Evolutionary conservation across 2,797 vertebrate genomes (phyloP), one percentile per base, ranked within the genome.

Genomic region (Antrozous pallidus): DNA sequence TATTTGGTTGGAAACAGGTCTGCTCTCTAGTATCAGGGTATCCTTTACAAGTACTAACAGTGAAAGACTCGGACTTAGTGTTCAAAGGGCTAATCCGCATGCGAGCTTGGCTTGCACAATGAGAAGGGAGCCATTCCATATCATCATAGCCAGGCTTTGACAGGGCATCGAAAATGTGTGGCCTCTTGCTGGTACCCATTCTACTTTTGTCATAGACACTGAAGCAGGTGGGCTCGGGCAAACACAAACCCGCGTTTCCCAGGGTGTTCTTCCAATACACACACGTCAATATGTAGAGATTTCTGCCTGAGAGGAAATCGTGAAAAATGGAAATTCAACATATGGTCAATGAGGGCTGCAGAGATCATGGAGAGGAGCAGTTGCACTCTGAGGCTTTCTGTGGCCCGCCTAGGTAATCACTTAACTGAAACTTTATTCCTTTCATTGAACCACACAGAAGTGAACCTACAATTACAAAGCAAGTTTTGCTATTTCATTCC

Each of bases 381-480:
- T 14, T 28, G 40, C 1, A 10, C 49, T 73, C 63, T 13, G 56
- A 79, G 87, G 71, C 82, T 85, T 54, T 74, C 58, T 2, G 17
- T 42, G 70, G 31, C 67, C 33, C 31, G 65, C 67, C 38, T 63
- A 87, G 75, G 47, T 86, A 92, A 97, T 93, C 94, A 85, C 82
- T 95, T 97, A 90, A 90, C 79, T 96, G 93, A 96, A 94, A 94
- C 90, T 90, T 89, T 96, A 93, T 95, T 95, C 92, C 40, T 94
- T 86, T 77, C 83, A 65, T 63, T 92, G 88, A 96, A 54, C 20
- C 58, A 49, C 40, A 3, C 82, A 61, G 91, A 77, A 91, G 33
- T 73, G 71, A 94, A 91, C 84, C 84, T 88, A 69, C 47, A 88
- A 88, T 96, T 95, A 88, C 65, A 95, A 93, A 91, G 56, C 69